Conservation (phyloP, 2,888 invertebrate species). For the Trichacis sp. region DNA sequence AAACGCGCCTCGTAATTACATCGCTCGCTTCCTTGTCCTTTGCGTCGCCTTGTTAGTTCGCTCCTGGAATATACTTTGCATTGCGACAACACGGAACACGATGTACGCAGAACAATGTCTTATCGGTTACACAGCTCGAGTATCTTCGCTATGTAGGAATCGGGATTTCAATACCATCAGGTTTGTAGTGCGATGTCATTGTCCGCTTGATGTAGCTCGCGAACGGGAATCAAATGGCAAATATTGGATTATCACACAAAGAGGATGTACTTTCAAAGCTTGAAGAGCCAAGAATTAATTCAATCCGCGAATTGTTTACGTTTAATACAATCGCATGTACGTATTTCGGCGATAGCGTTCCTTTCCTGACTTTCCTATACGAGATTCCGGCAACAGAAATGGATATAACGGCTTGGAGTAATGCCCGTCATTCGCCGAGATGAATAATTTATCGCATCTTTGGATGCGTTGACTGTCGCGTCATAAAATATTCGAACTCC, state of each 20-base stretch:
- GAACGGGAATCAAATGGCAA: conserved; percentile 32
- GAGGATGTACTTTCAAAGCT: too few relatives aligned
- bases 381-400: too few relatives aligned
- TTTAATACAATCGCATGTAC: too few relatives aligned
- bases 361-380: too few relatives aligned
- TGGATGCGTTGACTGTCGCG: too few relatives aligned
- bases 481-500: too few relatives aligned
- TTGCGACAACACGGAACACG: conserved; percentile 16
- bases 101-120: conserved; percentile 33
- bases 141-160: conserved; percentile 26
- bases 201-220: conserved; percentile 15
- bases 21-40: neutral
- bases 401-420: too few relatives aligned
- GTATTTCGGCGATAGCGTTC: too few relatives aligned
- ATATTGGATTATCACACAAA: conserved; percentile 15
- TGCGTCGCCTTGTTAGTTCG: neutral
- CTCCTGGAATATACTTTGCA: neutral
- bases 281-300: too few relatives aligned
- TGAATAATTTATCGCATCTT: too few relatives aligned
- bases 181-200: conserved; percentile 21
- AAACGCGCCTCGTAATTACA: conserved; percentile 33
- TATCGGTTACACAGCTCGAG: conserved; percentile 36
- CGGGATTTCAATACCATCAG: conserved; percentile 33
- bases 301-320: too few relatives aligned
- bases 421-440: too few relatives aligned